phyloP scores from a whole-genome alignment of 2,888 invertebrate genomes.

The Cordilura impudica region DNA sequence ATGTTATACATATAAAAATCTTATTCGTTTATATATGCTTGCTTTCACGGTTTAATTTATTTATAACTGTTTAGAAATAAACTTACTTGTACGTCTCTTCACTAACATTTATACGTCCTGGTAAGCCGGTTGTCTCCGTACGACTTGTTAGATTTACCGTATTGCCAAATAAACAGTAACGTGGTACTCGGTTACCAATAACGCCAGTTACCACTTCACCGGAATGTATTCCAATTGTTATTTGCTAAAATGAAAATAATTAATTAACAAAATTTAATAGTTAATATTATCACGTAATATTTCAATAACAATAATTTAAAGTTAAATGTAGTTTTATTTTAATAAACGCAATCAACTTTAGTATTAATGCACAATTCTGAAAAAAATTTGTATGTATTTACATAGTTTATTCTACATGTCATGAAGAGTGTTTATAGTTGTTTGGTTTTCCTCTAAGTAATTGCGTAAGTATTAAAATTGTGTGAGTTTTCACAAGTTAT shows the following conservation, averaged over 20 bases:
- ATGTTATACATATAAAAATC: too few species aligned
- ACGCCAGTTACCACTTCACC: conserved; percentile 97
- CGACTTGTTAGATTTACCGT: conserved; percentile 95
- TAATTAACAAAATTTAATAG: background rate
- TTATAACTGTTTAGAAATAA: background rate
- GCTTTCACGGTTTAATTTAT: background rate
- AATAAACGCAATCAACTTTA: too few species aligned
- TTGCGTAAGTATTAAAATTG: too few species aligned
- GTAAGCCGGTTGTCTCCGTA: conserved; percentile 94
- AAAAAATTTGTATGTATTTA: background rate
- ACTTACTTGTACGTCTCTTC: conserved; percentile 92
- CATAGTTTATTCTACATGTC: too few species aligned
- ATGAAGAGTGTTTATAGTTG: too few species aligned
- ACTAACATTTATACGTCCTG: conserved; percentile 93
- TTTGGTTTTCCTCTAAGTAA: too few species aligned
- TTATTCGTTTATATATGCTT: background rate
- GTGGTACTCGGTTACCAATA: conserved; percentile 95
- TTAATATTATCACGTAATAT: too few species aligned
- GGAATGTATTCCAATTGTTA: conserved; percentile 95
- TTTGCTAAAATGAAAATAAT: conserved; percentile 81
- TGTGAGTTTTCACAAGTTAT: too few species aligned
- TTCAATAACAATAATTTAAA: too few species aligned
- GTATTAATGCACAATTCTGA: background rate
- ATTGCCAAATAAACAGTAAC: conserved; percentile 95
- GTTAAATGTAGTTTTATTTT: too few species aligned